A percentile compares a stretch with the other conserved stretches of the same genome.
Conservation (phyloP, 2,113 vertebrate species). For the Vimba vimba region DNA sequence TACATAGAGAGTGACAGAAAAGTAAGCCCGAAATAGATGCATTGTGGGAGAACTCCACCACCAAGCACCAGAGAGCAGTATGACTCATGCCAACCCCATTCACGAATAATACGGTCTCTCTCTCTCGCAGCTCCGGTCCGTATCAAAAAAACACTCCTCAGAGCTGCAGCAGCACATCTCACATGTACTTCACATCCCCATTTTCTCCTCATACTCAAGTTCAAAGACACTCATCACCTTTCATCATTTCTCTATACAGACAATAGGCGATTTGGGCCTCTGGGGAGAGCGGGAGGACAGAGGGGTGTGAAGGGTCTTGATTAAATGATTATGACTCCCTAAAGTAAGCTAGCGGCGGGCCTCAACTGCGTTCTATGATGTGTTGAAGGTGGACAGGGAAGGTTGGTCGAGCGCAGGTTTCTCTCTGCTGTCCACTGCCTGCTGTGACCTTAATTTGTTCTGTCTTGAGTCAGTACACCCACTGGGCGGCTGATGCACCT, state of each 20-base stretch:
- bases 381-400: conserved; percentile 38
- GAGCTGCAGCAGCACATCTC: neutral
- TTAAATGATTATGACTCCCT: conserved; percentile 50
- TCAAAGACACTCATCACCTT: conserved; percentile 52
- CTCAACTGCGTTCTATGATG: conserved; percentile 19
- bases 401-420: conserved; percentile 45
- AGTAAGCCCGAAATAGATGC: conserved; percentile 34
- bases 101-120: conserved; percentile 24
- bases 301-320: conserved; percentile 19
- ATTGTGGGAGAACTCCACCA: conserved; percentile 38
- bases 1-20: conserved; percentile 29
- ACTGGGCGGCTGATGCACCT: conserved; percentile 67
- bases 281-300: neutral
- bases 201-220: conserved; percentile 38
- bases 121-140: neutral
- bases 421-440: conserved; percentile 53
- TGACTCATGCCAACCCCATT: conserved; percentile 54
- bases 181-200: conserved; percentile 43
- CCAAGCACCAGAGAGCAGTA: conserved; percentile 33
- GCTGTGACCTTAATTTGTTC: conserved; percentile 79
- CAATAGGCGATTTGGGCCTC: conserved; percentile 42
- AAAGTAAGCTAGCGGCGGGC: conserved; percentile 23
- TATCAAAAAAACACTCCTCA: conserved; percentile 47
- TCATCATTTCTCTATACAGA: conserved; percentile 42
- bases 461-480: conserved; percentile 71